Percentiles rank a stretch among this genome's conserved stretches.
These are phyloP conservation scores for Athetis lepigone DNA, from an alignment of 2,888 invertebrate genomes.

Conservation along the genomic window DNA sequence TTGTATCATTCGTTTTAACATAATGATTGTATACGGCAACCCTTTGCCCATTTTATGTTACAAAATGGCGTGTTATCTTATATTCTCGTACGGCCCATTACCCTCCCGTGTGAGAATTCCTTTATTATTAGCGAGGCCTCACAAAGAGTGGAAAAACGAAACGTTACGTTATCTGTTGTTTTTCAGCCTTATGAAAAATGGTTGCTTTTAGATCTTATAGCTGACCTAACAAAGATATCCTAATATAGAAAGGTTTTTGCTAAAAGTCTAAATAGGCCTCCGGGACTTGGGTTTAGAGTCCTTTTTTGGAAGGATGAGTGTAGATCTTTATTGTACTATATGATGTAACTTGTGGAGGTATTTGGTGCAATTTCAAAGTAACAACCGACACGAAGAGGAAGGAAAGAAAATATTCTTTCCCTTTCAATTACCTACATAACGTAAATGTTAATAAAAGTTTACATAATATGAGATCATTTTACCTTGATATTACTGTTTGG, in stretches of 20 bases:
- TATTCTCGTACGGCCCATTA: slow-evolving; percentile 34
- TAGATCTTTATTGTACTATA: background rate
- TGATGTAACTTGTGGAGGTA: background rate
- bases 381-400: background rate
- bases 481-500: too few species aligned
- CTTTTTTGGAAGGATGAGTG: background rate
- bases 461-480: too few species aligned
- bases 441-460: too few species aligned
- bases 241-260: background rate
- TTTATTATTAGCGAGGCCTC: slow-evolving; percentile 38
- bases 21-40: slow-evolving; percentile 27
- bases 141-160: slow-evolving; percentile 17
- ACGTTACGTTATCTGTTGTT: slow-evolving; percentile 11
- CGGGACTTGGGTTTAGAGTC: background rate
- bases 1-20: slow-evolving; percentile 36
- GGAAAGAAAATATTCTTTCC: too few species aligned
- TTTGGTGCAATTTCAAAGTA: background rate
- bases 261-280: background rate
- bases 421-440: too few species aligned
- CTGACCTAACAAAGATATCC: background rate
- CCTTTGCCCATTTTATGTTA: slow-evolving; percentile 32
- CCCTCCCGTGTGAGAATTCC: slow-evolving; percentile 23
- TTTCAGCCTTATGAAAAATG: slow-evolving; percentile 28
- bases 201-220: slow-evolving; percentile 10
- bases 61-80: slow-evolving; percentile 44